phyloP scores from a whole-genome alignment of 1,140 invertebrate species.

The Drosophila dunni region DNA sequence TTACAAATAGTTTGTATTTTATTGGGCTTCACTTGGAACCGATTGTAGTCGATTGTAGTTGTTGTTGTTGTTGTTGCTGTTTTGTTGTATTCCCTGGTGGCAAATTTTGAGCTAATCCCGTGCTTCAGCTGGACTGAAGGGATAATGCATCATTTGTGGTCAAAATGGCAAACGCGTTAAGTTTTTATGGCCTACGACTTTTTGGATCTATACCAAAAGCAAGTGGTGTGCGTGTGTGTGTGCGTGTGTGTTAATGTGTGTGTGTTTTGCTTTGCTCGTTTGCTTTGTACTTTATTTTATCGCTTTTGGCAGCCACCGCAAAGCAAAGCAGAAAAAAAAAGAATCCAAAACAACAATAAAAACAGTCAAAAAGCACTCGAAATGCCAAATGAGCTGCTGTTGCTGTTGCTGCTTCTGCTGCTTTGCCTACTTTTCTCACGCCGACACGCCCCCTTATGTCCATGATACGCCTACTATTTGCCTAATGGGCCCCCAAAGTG shows the following conservation, averaged over 20 bases:
- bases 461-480: slow-evolving; percentile 44
- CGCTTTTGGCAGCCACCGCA: slow-evolving; percentile 67
- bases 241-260: slow-evolving; percentile 6
- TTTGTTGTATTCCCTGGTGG: slow-evolving; percentile 41
- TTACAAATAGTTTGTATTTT: slow-evolving; percentile 61
- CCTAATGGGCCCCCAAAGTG: slow-evolving; percentile 46
- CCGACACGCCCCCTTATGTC: background rate
- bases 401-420: slow-evolving; percentile 52
- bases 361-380: slow-evolving; percentile 82
- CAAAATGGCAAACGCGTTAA: slow-evolving; percentile 81
- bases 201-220: slow-evolving; percentile 79
- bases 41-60: background rate
- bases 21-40: background rate
- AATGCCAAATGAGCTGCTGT: slow-evolving; percentile 78
- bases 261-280: slow-evolving; percentile 61
- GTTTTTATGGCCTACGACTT: slow-evolving; percentile 80
- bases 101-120: slow-evolving; percentile 50
- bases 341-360: slow-evolving; percentile 71
- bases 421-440: slow-evolving; percentile 1
- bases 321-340: slow-evolving; percentile 27
- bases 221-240: slow-evolving; percentile 34
- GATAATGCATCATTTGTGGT: slow-evolving; percentile 81
- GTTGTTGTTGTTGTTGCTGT: slow-evolving; percentile 14
- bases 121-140: slow-evolving; percentile 22
- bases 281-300: slow-evolving; percentile 81